phyloP scores from a whole-genome alignment of 1,140 invertebrate species.

The Zaprionus ornatus region DNA sequence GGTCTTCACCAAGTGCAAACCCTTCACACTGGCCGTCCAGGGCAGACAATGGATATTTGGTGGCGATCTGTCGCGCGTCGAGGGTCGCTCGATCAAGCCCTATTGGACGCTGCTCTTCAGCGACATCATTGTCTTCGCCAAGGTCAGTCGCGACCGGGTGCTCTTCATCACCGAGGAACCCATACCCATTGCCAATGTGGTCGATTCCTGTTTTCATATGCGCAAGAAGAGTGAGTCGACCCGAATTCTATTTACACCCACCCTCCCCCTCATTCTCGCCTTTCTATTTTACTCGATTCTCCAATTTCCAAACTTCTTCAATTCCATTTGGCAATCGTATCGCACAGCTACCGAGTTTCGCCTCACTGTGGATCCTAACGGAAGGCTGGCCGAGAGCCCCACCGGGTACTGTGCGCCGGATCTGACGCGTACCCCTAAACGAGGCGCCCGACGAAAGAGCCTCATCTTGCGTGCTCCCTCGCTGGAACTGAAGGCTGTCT shows the following conservation, averaged over 20 bases:
- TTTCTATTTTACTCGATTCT: not conserved
- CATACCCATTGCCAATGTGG: slow-evolving; percentile 89
- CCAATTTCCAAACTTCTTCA: not conserved
- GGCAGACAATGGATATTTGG: slow-evolving; percentile 95
- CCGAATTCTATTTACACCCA: not conserved
- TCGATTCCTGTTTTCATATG: slow-evolving; percentile 92
- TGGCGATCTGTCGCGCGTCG: slow-evolving; percentile 91
- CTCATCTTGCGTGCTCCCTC: slow-evolving; percentile 91
- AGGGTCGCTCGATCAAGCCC: slow-evolving; percentile 90
- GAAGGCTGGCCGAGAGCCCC: slow-evolving; percentile 86
- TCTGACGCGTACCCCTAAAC: slow-evolving; percentile 85
- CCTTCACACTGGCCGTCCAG: slow-evolving; percentile 91
- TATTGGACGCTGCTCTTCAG: slow-evolving; percentile 93
- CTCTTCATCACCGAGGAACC: slow-evolving; percentile 94
- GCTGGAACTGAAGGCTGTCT: slow-evolving; percentile 92
- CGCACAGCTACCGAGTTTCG: slow-evolving; percentile 89
- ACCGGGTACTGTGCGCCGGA: slow-evolving; percentile 88
- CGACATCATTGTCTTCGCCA: slow-evolving; percentile 92
- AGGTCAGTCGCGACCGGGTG: slow-evolving; percentile 92
- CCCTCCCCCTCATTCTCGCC: not conserved
- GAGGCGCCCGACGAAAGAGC: slow-evolving; percentile 87
- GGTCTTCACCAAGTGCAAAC: slow-evolving; percentile 94
- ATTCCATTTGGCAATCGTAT: not conserved
- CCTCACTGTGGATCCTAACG: slow-evolving; percentile 86
- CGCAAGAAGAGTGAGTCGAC: slow-evolving; percentile 89